phyloP scores from a whole-genome alignment of 2,797 vertebrate genomes.

The Gorsachius magnificus region DNA sequence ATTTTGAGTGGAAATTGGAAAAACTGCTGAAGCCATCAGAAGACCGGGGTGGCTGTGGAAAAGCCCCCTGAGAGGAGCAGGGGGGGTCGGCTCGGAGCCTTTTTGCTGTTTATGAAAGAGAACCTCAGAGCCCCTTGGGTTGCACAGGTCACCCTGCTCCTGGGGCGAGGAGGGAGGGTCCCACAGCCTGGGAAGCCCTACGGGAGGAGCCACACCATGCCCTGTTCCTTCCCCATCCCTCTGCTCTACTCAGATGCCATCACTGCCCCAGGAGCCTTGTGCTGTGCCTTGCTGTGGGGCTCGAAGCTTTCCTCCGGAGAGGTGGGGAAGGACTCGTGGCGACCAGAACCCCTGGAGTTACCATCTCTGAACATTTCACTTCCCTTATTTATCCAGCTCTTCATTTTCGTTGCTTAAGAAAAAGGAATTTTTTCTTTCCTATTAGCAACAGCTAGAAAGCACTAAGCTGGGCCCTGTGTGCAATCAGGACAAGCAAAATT shows the following conservation, averaged over 20 bases:
- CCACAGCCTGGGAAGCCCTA: background rate
- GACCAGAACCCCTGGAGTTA: background rate
- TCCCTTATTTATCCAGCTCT: background rate
- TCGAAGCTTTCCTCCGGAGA: background rate
- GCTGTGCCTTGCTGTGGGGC: background rate
- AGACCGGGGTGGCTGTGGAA: background rate
- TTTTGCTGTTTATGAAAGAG: background rate
- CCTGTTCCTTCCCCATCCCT: too few species aligned
- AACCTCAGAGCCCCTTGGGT: background rate
- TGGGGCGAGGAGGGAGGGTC: background rate
- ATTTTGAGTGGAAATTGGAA: conserved; percentile 21
- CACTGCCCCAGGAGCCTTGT: background rate
- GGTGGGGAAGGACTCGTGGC: background rate
- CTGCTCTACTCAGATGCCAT: background rate
- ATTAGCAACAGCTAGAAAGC: background rate
- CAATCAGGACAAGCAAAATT: background rate
- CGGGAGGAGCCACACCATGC: background rate
- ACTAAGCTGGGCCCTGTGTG: background rate
- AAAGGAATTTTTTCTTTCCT: background rate
- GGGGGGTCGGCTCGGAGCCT: background rate
- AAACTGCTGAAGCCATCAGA: conserved; percentile 11
- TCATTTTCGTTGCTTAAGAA: background rate
- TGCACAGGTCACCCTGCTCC: background rate
- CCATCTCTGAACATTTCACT: background rate
- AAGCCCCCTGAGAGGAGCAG: background rate